Conservation (phyloP, 1,140 invertebrate species). For the Meloidogyne exigua region DNA sequence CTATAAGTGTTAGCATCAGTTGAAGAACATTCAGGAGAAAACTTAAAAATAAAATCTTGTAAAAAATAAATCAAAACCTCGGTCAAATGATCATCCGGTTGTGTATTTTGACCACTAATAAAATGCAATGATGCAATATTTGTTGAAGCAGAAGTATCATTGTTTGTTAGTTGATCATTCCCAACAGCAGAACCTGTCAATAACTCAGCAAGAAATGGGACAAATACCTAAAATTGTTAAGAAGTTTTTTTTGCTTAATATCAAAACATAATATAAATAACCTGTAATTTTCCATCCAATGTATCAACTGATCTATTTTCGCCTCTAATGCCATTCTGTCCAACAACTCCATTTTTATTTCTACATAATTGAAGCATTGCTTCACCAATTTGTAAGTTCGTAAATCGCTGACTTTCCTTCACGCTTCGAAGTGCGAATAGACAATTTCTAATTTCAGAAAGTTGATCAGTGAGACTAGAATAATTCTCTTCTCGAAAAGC, state of each 20-base stretch:
- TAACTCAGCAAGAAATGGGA: slow-evolving; percentile 45
- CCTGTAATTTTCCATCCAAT: slow-evolving; percentile 23
- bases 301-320: background rate
- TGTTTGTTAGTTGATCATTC: slow-evolving; percentile 9
- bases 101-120: background rate
- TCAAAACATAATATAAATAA: background rate
- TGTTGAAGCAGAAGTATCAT: background rate
- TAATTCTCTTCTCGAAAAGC: slow-evolving; percentile 27
- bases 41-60: background rate
- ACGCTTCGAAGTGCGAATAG: slow-evolving; percentile 13
- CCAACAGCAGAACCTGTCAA: slow-evolving; percentile 11
- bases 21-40: slow-evolving; percentile 2
- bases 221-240: slow-evolving; percentile 36
- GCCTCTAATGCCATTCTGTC: background rate
- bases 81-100: background rate
- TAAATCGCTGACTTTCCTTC: slow-evolving; percentile 29
- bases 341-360: background rate
- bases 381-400: slow-evolving; percentile 45
- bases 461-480: slow-evolving; percentile 9
- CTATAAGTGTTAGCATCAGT: background rate
- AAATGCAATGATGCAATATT: slow-evolving; percentile 16
- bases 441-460: slow-evolving; percentile 35
- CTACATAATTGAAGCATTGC: slow-evolving; percentile 48
- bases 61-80: background rate
- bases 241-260: background rate